A percentile compares a stretch with the other conserved stretches of the same genome.
Conservation (phyloP, 2,888 invertebrate species). For the Sisyra nigra region DNA sequence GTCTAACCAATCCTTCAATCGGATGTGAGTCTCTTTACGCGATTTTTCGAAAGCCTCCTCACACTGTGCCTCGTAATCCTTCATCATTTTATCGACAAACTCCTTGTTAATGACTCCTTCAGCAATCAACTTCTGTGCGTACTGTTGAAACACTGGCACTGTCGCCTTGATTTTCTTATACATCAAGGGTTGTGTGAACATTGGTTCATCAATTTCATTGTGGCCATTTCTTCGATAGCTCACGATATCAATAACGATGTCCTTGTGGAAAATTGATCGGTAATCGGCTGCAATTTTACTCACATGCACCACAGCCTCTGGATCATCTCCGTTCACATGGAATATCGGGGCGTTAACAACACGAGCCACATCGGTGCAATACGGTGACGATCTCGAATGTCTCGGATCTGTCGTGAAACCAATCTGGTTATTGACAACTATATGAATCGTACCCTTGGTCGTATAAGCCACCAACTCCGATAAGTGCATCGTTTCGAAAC, state of each 20-base stretch:
- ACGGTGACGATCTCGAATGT: constrained; percentile 72
- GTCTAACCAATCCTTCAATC: constrained; percentile 91
- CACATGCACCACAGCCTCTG: constrained; percentile 82
- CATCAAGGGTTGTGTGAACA: constrained; percentile 97
- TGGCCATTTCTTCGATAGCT: constrained; percentile 88
- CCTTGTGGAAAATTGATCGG: constrained; percentile 87
- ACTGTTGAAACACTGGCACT: constrained; percentile 63
- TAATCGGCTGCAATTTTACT: constrained; percentile 86
- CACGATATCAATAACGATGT: constrained; percentile 84
- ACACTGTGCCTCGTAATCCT: constrained; percentile 85
- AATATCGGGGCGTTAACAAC: constrained; percentile 89
- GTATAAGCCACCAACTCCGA: constrained; percentile 89
- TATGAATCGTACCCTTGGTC: constrained; percentile 86
- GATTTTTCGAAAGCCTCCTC: constrained; percentile 74
- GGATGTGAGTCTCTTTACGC: constrained; percentile 75
- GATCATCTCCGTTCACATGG: constrained; percentile 88
- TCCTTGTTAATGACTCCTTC: constrained; percentile 51
- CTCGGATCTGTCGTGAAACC: constrained; percentile 91
- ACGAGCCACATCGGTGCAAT: constrained; percentile 79
- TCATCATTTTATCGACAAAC: constrained; percentile 69
- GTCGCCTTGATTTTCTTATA: constrained; percentile 79
- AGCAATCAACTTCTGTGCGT: constrained; percentile 60
- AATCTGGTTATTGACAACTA: constrained; percentile 91
- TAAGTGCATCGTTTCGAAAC: constrained; percentile 91
- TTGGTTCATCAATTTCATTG: constrained; percentile 95